Conservation (phyloP, 2,888 invertebrate species). For the Leptinotarsa juncta region DNA sequence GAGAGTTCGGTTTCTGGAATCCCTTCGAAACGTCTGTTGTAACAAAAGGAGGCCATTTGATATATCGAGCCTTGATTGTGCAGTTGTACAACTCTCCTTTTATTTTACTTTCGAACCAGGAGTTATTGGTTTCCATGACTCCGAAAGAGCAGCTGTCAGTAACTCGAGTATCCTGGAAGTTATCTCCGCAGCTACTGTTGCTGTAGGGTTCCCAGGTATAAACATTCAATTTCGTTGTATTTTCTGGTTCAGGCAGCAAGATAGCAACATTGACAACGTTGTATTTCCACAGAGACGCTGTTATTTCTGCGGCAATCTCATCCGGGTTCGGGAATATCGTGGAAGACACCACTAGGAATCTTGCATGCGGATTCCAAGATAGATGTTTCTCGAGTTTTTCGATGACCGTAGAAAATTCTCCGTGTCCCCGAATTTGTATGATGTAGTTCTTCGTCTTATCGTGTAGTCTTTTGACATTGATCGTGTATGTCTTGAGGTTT, state of each 20-base stretch:
- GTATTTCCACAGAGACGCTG: constrained; percentile 41
- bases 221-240: constrained; percentile 46
- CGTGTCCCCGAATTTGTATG: constrained; percentile 42
- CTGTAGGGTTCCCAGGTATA: constrained; percentile 56
- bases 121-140: constrained; percentile 25
- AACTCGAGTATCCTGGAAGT: constrained; percentile 39
- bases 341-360: constrained; percentile 51
- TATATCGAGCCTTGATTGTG: constrained; percentile 54
- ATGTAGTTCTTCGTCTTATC: constrained; percentile 42
- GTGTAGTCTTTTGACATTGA: constrained; percentile 7
- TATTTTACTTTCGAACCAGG: constrained; percentile 51
- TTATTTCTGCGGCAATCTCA: constrained; percentile 44
- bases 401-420: constrained; percentile 39
- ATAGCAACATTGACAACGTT: constrained; percentile 54
- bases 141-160: constrained; percentile 51
- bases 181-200: constrained; percentile 50
- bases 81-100: constrained; percentile 57
- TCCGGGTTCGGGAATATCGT: constrained; percentile 42
- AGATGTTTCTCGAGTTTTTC: constrained; percentile 28
- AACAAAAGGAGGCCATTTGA: constrained; percentile 59
- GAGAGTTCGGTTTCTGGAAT: constrained; percentile 28
- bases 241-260: constrained; percentile 44
- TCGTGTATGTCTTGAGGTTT: constrained; percentile 19
- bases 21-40: constrained; percentile 39
- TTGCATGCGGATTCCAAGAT: constrained; percentile 49